Percentiles rank a stretch among this genome's conserved stretches.
phyloP scores from a whole-genome alignment of 2,113 vertebrate species.

The Platichthys flesus region DNA sequence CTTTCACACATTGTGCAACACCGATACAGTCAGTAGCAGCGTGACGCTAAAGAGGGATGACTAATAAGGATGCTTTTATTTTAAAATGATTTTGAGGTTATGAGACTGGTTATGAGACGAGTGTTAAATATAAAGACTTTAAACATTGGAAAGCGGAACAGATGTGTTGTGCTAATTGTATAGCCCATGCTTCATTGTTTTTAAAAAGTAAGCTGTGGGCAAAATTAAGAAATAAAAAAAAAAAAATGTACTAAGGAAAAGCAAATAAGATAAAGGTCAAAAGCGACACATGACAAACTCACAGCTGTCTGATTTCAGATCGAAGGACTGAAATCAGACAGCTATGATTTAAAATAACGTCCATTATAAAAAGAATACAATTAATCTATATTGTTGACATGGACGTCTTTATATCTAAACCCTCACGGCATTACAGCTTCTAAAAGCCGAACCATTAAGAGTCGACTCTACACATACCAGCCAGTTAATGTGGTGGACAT shows the following conservation, averaged over 20 bases:
- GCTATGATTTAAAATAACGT: conserved; percentile 21
- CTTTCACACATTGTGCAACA: conserved; percentile 9
- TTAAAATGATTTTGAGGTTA: conserved; percentile 57
- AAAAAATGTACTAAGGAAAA: not conserved
- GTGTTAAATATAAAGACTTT: conserved; percentile 64
- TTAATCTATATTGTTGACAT: conserved; percentile 34
- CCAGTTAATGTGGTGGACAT: conserved; percentile 64
- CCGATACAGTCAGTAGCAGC: conserved; percentile 21
- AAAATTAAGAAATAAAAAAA: conserved; percentile 22
- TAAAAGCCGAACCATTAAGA: conserved; percentile 62
- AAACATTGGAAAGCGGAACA: conserved; percentile 50
- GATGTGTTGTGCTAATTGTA: conserved; percentile 62
- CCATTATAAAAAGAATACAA: conserved; percentile 19
- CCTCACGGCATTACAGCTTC: conserved; percentile 16
- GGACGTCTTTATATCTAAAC: conserved; percentile 47
- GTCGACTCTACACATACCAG: conserved; percentile 53
- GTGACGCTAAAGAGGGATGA: conserved; percentile 47
- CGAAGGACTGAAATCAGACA: not conserved
- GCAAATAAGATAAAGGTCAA: conserved; percentile 16
- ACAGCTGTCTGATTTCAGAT: conserved; percentile 21
- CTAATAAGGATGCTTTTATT: conserved; percentile 63
- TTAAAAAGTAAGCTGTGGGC: not conserved
- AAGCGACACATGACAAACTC: not conserved
- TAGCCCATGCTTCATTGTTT: conserved; percentile 49
- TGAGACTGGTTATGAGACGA: conserved; percentile 72